Conservation (phyloP, 2,888 invertebrate genomes). For the Eurois occulta region DNA sequence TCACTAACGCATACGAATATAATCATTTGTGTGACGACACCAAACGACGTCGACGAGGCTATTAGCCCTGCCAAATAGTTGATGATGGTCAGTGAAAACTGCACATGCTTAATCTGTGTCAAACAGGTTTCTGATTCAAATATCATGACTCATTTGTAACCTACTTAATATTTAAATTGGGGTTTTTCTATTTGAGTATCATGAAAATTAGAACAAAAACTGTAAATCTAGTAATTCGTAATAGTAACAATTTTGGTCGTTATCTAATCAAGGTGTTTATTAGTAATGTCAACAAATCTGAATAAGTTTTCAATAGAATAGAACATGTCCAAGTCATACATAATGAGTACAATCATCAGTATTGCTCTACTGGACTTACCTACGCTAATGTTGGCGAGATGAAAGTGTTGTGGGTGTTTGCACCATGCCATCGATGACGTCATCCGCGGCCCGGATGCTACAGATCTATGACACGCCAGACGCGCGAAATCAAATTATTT, state of each 20-base stretch:
- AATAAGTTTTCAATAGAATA: slow-evolving; percentile 68
- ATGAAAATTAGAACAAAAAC: not conserved
- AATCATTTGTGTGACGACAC: slow-evolving; percentile 58
- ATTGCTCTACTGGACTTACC: slow-evolving; percentile 38
- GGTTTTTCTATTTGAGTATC: slow-evolving; percentile 5
- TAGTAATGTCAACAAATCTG: slow-evolving; percentile 73
- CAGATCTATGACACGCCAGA: slow-evolving; percentile 64
- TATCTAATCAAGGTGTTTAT: slow-evolving; percentile 71
- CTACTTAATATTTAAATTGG: not conserved
- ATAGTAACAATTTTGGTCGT: slow-evolving; percentile 41
- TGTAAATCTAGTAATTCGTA: not conserved
- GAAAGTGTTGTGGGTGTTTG: slow-evolving; percentile 57
- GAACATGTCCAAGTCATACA: slow-evolving; percentile 51
- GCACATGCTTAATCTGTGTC: slow-evolving; percentile 18
- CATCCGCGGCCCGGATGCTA: slow-evolving; percentile 70
- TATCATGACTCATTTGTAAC: slow-evolving; percentile 34
- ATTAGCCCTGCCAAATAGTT: slow-evolving; percentile 65
- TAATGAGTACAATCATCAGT: slow-evolving; percentile 63
- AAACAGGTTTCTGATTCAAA: slow-evolving; percentile 45
- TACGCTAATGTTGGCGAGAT: slow-evolving; percentile 44
- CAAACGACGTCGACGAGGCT: slow-evolving; percentile 44
- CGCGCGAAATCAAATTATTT: slow-evolving; percentile 61
- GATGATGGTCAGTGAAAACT: slow-evolving; percentile 60
- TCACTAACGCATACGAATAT: slow-evolving; percentile 49
- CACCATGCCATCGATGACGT: slow-evolving; percentile 65